Evolutionary conservation across 2,888 invertebrate species (phyloP), one percentile per base, ranked within the genome.

Genomic region (Abscondita cerata): DNA sequence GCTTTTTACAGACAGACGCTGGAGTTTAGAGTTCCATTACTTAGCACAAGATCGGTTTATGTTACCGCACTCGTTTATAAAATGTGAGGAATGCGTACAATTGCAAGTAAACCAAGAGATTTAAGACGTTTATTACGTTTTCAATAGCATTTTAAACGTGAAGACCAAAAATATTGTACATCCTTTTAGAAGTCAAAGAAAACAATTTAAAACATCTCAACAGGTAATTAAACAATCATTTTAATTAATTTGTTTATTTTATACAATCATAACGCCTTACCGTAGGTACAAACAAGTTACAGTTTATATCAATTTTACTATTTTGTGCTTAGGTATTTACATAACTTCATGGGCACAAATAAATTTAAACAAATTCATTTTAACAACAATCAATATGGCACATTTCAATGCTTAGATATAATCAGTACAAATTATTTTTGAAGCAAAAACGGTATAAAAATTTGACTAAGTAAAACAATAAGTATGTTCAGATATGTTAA

Each of bases 361-460:
- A 56, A 56, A 54, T 55, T 25, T 52, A 61, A 56, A 61, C 56
- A 55, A 48, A 52, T 46, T 51, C 46, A 40, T 34, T 41, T 55
- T 16, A 56, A 56, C 61, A 61, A 61, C 56, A 61, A 61, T 52
- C 48, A 53, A 48, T 52, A 46, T 56, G 52, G 61, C 56, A 61
- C 61, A 52, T 55, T 56, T 53, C 19, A 25, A 53, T 53, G 11
- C 31, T 53, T 48, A 41, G 47, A 38, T 36, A 33, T 52, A 46
- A 34, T 59, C 59, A 59, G 59, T 59, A 53, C 59, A 59, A 59
- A 48, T 55, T 54, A 31, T 41, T 13, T 20, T 20, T 15, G 33
- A n/a, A 38, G 20, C 46, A 48, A 38, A 25, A 2, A n/a, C 18
- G 16, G 12, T 52, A 40, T 52, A 52, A 52, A 52, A 52, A n/a